phyloP scores from a whole-genome alignment of 2,888 invertebrate genomes.

The Megamerina dolium region DNA sequence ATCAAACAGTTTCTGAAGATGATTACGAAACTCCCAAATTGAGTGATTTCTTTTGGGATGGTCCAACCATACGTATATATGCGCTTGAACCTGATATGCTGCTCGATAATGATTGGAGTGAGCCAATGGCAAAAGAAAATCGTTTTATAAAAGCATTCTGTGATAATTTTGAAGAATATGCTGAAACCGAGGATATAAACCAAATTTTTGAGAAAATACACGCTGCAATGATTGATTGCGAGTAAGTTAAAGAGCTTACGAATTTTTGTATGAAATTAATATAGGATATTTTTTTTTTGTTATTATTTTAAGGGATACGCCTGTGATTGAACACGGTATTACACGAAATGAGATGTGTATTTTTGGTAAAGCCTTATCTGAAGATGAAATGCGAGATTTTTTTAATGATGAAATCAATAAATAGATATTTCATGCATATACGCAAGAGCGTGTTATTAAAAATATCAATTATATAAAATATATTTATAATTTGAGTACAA shows the following conservation, averaged over 20 bases:
- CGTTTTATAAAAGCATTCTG: conserved; percentile 16
- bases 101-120: conserved; percentile 8
- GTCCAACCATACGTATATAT: conserved; percentile 1
- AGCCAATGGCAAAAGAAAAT: conserved; percentile 4
- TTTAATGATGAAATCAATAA: neutral
- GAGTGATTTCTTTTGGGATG: neutral
- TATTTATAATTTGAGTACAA: too few species aligned
- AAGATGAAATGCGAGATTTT: conserved; percentile 8
- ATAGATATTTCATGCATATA: too few species aligned
- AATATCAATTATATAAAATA: too few species aligned
- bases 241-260: too few species aligned
- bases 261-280: neutral
- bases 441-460: too few species aligned
- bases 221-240: conserved; percentile 3
- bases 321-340: neutral
- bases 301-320: conserved; percentile 3
- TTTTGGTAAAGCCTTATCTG: conserved; percentile 6
- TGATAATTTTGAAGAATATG: conserved; percentile 8
- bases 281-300: neutral
- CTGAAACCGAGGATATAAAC: conserved; percentile 1
- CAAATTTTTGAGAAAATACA: conserved; percentile 5
- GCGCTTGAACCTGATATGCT: conserved; percentile 2
- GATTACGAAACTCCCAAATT: conserved; percentile 1
- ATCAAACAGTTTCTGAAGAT: conserved; percentile 5
- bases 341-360: neutral